Conservation (phyloP, 2,113 vertebrate species). For the Montifringilla adamsi region DNA sequence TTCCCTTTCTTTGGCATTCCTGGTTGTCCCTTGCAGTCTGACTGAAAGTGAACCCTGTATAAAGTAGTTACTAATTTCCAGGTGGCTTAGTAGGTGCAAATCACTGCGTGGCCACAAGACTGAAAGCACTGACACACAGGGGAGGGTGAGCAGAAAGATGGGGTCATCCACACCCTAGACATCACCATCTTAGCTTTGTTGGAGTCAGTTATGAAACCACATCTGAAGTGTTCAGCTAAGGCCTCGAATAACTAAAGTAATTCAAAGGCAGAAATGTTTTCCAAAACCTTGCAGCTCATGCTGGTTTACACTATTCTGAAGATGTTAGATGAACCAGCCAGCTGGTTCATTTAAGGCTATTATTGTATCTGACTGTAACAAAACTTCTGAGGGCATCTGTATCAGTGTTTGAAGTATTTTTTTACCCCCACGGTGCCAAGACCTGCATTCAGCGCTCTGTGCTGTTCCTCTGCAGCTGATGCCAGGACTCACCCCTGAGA, state of each 20-base stretch:
- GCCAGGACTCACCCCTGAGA: conserved; percentile 5
- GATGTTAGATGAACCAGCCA: background rate
- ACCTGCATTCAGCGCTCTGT: background rate
- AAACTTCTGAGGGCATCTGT: background rate
- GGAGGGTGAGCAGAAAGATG: background rate
- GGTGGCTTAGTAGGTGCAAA: background rate
- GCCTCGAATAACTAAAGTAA: background rate
- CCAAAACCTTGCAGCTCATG: background rate
- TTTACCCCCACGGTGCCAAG: background rate
- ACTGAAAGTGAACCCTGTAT: background rate
- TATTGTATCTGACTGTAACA: background rate
- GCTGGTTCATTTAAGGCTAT: background rate
- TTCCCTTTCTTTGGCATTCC: background rate
- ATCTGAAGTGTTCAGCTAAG: background rate
- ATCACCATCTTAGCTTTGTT: background rate
- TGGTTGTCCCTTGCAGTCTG: background rate
- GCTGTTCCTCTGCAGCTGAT: background rate
- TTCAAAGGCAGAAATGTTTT: background rate
- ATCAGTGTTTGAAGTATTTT: background rate
- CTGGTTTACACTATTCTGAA: background rate
- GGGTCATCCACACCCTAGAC: background rate
- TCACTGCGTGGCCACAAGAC: fast-evolving
- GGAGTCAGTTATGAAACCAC: background rate
- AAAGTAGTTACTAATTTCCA: background rate
- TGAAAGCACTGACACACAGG: background rate